Base-by-base conservation (phyloP, 2,113 vertebrate species). In the Festucalex cinctus region DNA sequence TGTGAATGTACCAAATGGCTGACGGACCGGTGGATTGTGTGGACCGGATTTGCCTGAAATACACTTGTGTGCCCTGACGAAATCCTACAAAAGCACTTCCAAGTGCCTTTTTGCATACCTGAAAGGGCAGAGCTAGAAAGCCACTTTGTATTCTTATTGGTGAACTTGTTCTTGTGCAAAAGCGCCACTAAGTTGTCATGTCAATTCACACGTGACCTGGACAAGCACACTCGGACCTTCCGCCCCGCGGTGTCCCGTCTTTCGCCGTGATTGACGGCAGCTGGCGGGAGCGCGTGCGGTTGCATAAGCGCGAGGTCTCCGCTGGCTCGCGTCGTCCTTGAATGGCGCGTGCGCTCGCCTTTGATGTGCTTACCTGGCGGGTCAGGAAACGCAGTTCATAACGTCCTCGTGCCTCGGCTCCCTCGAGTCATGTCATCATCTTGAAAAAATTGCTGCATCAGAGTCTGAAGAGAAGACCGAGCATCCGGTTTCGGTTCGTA, bases 261-360 rank as follows among this genome's bases (percentile, higher is more conserved):
- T 82, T 74, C 75, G 62, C 51, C 53, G 71, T 77, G 79, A 85
- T 70, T 80, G 86, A 85, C 63, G 28, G 69, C 10, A 28, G 67
- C 59, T 67, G 71, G 69, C 58, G 51, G 54, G 77, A 57, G 69
- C 69, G 72, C 79, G 70, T 57, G 70, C 60, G 14, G 66, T 76
- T 74, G 76, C 75, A 70, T 71, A 74, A 75, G 78, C 71, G 58
- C 70, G 80, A 80, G 75, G 57, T 64, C 49, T 65, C 77, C 73
- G 14, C n/a, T 17, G 1, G 20, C 37, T 82, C 57, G 32, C 57
- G 14, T 24, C 36, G 54, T 66, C 58, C 71, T 70, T 69, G 22
- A 62, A 5, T 63, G 68, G 77, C 71, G 68, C 76, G 35, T 64
- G 75, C 70, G 58, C 72, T 78, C 28, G 44, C 68, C 68, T 39